Conservation (phyloP, 1,140 invertebrate species). For the Drosophila repleta region DNA sequence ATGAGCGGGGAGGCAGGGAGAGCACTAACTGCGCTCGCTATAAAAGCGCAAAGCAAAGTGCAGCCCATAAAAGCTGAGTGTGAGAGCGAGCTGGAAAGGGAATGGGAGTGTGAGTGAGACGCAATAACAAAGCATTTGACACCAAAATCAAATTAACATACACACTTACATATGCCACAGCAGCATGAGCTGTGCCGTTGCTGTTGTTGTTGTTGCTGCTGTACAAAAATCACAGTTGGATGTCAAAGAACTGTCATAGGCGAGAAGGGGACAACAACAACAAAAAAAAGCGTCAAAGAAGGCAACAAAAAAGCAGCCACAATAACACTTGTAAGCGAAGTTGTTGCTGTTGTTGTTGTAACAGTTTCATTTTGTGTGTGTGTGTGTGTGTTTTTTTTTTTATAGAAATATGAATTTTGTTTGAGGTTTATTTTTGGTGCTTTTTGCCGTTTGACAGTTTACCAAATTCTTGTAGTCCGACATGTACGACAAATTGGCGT, state of each 20-base stretch:
- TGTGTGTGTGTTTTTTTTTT: background rate
- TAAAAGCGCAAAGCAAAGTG: slow-evolving; percentile 72
- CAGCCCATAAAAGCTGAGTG: slow-evolving; percentile 59
- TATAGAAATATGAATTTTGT: slow-evolving; percentile 40
- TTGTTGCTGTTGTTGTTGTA: slow-evolving; percentile 13
- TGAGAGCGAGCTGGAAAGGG: slow-evolving; percentile 8
- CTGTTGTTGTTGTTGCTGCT: slow-evolving; percentile 18
- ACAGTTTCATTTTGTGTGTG: slow-evolving; percentile 3
- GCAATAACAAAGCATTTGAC: slow-evolving; percentile 64
- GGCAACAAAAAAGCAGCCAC: background rate
- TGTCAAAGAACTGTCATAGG: slow-evolving; percentile 69
- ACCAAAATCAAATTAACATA: slow-evolving; percentile 81
- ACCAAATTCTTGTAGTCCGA: slow-evolving; percentile 37
- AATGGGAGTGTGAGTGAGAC: slow-evolving; percentile 5
- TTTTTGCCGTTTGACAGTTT: slow-evolving; percentile 37
- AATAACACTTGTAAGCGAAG: slow-evolving; percentile 50
- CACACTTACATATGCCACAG: slow-evolving; percentile 60
- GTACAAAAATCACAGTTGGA: slow-evolving; percentile 64
- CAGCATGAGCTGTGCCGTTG: slow-evolving; percentile 25
- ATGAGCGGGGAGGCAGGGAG: background rate
- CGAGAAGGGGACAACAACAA: slow-evolving; percentile 7
- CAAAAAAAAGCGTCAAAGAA: background rate
- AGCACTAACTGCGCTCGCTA: slow-evolving; percentile 30
- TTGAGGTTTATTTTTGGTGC: slow-evolving; percentile 38
- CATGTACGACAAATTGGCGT: slow-evolving; percentile 48